Conservation (phyloP, 1,140 invertebrate species). For the Trichoplusia ni region DNA sequence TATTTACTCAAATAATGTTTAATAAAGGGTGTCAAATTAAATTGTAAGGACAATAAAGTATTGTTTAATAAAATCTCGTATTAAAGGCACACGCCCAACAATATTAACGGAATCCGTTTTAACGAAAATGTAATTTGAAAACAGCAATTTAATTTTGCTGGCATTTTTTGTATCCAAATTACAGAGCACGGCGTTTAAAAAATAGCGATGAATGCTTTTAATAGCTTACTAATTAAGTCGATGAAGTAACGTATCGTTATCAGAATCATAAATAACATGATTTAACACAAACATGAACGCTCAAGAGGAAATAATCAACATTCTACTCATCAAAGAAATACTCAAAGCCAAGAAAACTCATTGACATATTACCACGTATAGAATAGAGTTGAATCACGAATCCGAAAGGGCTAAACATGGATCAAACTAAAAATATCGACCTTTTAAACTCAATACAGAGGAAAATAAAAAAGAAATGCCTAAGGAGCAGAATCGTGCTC, state of each 20-base stretch:
- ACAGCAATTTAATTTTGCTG: background rate
- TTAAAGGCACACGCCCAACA: background rate
- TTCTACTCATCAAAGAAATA: background rate
- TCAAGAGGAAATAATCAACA: background rate
- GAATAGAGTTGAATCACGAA: too few species aligned
- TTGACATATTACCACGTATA: too few species aligned
- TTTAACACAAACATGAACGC: too few species aligned
- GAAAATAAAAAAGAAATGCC: constrained; percentile 41
- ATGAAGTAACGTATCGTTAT: too few species aligned
- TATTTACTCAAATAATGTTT: constrained; percentile 20
- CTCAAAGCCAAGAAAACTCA: too few species aligned
- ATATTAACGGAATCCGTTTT: background rate
- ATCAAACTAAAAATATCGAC: constrained; percentile 2
- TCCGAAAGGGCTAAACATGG: too few species aligned
- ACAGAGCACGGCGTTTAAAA: background rate
- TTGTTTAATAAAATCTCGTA: constrained; percentile 10
- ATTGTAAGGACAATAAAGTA: constrained; percentile 5
- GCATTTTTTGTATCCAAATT: background rate
- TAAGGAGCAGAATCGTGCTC: constrained; percentile 49
- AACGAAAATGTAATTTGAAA: constrained; percentile 15
- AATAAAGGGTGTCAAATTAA: constrained; percentile 16
- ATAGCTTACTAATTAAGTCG: too few species aligned
- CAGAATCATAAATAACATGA: too few species aligned
- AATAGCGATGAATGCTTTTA: too few species aligned
- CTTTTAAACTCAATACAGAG: constrained; percentile 23